Evolutionary conservation across 2,113 vertebrate species (phyloP).

Genomic region (Lamprotornis superbus): DNA sequence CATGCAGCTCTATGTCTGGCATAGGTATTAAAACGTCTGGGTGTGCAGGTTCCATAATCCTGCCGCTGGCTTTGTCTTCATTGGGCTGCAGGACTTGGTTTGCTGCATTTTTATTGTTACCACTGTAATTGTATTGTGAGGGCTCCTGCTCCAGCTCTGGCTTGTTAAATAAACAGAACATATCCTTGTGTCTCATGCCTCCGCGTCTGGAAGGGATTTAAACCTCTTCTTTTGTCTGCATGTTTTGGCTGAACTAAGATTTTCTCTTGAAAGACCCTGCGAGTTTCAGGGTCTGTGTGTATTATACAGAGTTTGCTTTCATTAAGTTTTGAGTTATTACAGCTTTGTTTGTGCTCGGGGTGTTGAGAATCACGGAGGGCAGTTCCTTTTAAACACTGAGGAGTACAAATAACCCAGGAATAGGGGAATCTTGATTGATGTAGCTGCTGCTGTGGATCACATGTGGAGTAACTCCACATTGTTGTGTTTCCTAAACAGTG

Average conservation of each 20-base stretch:
- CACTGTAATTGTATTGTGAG: constrained; percentile 42
- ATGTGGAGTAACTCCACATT: not conserved
- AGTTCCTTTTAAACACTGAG: not conserved
- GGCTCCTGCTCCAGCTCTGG: constrained; percentile 11
- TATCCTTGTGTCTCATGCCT: constrained; percentile 47
- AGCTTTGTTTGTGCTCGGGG: constrained; percentile 24
- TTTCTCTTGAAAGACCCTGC: constrained; percentile 42
- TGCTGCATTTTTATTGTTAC: constrained; percentile 55
- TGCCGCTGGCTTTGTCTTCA: not conserved
- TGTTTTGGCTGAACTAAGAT: constrained; percentile 40
- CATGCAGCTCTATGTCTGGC: constrained; percentile 35
- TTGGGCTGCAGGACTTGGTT: constrained; percentile 23
- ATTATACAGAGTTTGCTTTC: constrained; percentile 27
- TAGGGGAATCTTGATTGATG: not conserved
- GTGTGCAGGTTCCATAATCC: constrained; percentile 45
- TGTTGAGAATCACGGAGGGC: not conserved
- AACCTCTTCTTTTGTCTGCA: constrained; percentile 47
- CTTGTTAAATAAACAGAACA: constrained; percentile 63
- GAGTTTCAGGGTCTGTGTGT: constrained; percentile 25
- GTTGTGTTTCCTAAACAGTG: constrained; percentile 1
- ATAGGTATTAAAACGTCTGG: constrained; percentile 61
- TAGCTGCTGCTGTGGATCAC: constrained; percentile 1
- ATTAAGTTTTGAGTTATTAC: constrained; percentile 42
- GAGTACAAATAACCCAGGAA: not conserved
- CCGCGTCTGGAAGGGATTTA: constrained; percentile 37